Evolutionary conservation across 2,113 vertebrate genomes (phyloP).

Genomic region (Acrocephalus arundinaceus): DNA sequence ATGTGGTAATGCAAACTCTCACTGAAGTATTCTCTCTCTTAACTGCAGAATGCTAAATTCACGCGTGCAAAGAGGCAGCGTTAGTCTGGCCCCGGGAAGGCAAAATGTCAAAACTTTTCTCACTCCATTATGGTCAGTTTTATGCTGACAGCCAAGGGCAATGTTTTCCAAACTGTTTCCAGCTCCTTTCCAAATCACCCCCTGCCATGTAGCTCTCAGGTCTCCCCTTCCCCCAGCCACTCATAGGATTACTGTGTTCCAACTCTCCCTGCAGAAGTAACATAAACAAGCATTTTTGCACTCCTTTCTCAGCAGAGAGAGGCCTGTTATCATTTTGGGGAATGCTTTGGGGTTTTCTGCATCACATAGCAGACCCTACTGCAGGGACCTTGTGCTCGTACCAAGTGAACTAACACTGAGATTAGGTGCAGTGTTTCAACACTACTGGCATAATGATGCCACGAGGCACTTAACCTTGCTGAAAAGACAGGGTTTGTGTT

Average conservation of each 20-base stretch:
- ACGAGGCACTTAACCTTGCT: not conserved
- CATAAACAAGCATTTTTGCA: not conserved
- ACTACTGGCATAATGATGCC: not conserved
- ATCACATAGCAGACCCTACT: fast-evolving
- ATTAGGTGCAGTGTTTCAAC: not conserved
- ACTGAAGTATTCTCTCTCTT: not conserved
- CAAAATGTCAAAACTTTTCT: not conserved
- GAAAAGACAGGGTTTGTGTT: not conserved
- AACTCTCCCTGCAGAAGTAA: not conserved
- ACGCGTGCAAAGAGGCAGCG: fast-evolving
- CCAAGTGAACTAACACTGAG: not conserved
- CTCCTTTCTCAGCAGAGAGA: not conserved
- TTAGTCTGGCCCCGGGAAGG: not conserved
- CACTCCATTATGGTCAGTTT: not conserved
- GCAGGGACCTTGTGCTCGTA: not conserved
- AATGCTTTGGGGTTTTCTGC: not conserved
- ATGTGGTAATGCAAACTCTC: not conserved
- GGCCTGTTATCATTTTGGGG: not conserved
- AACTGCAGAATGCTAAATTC: not conserved
- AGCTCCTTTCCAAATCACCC: not conserved
- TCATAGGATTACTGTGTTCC: not conserved
- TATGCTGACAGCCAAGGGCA: not conserved
- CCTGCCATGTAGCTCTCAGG: not conserved
- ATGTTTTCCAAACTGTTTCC: not conserved
- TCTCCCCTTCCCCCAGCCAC: not conserved